These are phyloP conservation scores for Plebejus argus DNA, from an alignment of 2,888 invertebrate genomes.

Conservation along the genomic window DNA sequence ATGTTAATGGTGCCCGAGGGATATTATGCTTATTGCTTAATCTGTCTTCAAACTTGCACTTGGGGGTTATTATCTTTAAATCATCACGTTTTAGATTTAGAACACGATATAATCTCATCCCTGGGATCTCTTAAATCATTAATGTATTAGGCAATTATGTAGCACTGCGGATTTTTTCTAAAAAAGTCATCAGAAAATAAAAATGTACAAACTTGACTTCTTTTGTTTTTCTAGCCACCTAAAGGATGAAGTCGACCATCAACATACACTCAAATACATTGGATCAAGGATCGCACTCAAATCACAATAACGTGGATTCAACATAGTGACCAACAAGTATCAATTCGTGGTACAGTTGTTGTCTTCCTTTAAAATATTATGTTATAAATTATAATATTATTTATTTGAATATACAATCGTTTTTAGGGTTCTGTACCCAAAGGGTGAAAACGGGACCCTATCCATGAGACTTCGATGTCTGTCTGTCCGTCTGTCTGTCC, in stretches of 20 bases:
- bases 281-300: slow-evolving; percentile 15
- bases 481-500: no score
- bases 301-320: slow-evolving; percentile 1
- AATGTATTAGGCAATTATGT: no score
- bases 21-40: no score
- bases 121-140: not conserved
- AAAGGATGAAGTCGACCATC: not conserved
- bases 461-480: no score
- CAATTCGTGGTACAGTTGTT: not conserved
- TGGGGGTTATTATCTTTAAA: not conserved
- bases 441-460: no score
- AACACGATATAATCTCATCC: not conserved
- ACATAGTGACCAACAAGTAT: not conserved
- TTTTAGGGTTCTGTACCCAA: no score
- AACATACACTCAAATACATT: slow-evolving; percentile 8
- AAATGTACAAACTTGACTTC: not conserved
- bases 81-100: not conserved
- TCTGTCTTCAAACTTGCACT: no score
- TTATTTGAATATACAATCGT: no score
- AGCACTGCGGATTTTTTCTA: not conserved
- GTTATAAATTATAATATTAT: no score
- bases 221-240: not conserved
- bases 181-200: not conserved
- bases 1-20: no score
- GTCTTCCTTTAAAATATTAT: no score